Evolutionary conservation across 2,888 invertebrate genomes (phyloP), one percentile per base, ranked within the genome.

Genomic region (Flexamia atlantica): DNA sequence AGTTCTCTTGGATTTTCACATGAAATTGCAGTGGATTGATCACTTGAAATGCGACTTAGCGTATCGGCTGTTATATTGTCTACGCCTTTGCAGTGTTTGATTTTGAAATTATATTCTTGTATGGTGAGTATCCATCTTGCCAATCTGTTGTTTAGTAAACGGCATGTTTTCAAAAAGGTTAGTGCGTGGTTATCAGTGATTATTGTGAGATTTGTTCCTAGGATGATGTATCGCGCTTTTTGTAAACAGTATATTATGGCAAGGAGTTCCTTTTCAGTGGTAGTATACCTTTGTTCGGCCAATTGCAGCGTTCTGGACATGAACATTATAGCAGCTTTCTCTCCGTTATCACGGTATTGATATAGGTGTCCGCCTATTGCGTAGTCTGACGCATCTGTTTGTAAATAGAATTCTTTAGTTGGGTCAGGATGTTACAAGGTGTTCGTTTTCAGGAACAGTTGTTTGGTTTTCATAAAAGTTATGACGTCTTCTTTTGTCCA

Each of bases 241-340:
- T 79, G 79, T 53, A 79, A 50, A 32, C 79, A 79, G 20, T 79
- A n/a, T 14, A 79, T 17, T 25, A 79, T 50, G 9, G 79, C 53
- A 7, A 50, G 28, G 12, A 46, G 28, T n/a, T 79, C 79, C 28
- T 50, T 50, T 79, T 79, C 30, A n/a, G n/a, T n/a, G n/a, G n/a
- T n/a, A n/a, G n/a, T n/a, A n/a, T n/a, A n/a, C n/a, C n/a, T n/a
- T n/a, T 20, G 79, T 50, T 17, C 40, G 12, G 40, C 40, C 7
- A 12, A 12, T 40, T 40, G 40, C 12, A 40, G 40, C 12, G 40
- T 40, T 12, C 40, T 5, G 40, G 40, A 40, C 40, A 40, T 40
- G 12, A 40, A 40, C 40, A 40, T 40, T 5, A 50, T 57, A 57
- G 23, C n/a, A 10, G n/a, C n/a, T 7, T 50, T 79, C 7, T 25